phyloP scores from a whole-genome alignment of 2,113 vertebrate genomes.

The Neolamprologus tretocephalus region DNA sequence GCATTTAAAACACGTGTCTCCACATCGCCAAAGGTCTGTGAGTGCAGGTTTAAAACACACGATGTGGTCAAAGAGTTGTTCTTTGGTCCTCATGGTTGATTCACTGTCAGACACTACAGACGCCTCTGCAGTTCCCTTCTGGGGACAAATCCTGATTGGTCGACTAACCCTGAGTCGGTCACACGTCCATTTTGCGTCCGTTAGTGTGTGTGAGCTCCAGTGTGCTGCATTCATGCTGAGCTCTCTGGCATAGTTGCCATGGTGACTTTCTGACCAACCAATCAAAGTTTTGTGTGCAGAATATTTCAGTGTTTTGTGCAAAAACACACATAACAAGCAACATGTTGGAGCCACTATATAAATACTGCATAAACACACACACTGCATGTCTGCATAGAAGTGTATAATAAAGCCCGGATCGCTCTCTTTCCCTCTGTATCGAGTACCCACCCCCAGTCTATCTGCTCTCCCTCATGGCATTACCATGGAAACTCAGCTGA shows the following conservation, averaged over 20 bases:
- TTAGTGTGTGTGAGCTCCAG: not conserved
- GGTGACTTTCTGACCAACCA: conserved; percentile 27
- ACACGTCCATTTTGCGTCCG: not conserved
- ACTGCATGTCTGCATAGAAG: not conserved
- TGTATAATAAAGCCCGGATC: not conserved
- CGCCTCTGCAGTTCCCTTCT: not conserved
- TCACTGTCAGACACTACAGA: not conserved
- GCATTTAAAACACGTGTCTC: not conserved
- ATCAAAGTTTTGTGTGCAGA: conserved; percentile 17
- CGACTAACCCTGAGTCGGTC: not conserved
- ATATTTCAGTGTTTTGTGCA: not conserved
- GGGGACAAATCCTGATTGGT: not conserved
- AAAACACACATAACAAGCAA: not conserved
- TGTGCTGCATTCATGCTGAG: not conserved
- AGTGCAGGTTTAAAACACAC: not conserved
- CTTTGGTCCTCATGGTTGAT: not conserved
- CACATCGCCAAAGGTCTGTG: not conserved
- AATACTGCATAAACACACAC: not conserved
- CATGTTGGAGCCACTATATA: not conserved
- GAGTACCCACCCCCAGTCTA: not conserved
- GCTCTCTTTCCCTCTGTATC: not conserved
- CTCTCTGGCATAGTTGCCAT: conserved; percentile 29
- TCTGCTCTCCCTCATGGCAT: not conserved
- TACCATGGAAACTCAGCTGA: conserved; percentile 47
- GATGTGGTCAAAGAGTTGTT: not conserved